Evolutionary conservation across 2,888 invertebrate genomes (phyloP).

Genomic region (Ectropis crepuscularia): DNA sequence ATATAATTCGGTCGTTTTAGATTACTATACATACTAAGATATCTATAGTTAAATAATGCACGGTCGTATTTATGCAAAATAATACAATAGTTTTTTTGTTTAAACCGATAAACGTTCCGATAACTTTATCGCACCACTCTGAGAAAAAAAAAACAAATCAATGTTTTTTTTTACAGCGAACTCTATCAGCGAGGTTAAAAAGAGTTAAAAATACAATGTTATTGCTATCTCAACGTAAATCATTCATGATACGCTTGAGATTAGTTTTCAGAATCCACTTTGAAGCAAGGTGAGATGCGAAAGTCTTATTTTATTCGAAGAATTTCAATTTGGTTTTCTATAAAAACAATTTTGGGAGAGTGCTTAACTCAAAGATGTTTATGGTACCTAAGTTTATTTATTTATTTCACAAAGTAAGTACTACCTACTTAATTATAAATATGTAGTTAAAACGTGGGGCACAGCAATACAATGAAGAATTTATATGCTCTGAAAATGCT

Average conservation of each 20-base stretch:
- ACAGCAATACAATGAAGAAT: no score
- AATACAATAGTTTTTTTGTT: slow-evolving; percentile 6
- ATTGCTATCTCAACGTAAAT: not conserved
- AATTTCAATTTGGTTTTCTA: not conserved
- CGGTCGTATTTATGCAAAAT: not conserved
- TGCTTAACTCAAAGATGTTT: no score
- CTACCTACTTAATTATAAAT: no score
- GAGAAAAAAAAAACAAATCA: slow-evolving; percentile 15
- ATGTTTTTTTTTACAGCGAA: slow-evolving; percentile 17
- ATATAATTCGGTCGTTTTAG: no score
- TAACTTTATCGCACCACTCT: slow-evolving; percentile 9
- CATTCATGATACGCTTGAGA: not conserved
- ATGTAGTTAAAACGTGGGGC: no score
- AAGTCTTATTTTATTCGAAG: not conserved
- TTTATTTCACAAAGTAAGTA: no score
- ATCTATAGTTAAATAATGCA: no score
- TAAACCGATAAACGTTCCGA: slow-evolving; percentile 2
- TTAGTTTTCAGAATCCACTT: not conserved
- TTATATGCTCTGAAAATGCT: no score
- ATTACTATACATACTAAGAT: no score
- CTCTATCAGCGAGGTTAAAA: slow-evolving; percentile 11
- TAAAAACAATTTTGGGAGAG: not conserved
- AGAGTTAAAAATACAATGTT: not conserved
- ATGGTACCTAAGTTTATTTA: no score
- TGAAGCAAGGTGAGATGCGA: not conserved